These are phyloP conservation scores for Netelia melanura DNA, from an alignment of 2,888 invertebrate species.

Conservation along the genomic window DNA sequence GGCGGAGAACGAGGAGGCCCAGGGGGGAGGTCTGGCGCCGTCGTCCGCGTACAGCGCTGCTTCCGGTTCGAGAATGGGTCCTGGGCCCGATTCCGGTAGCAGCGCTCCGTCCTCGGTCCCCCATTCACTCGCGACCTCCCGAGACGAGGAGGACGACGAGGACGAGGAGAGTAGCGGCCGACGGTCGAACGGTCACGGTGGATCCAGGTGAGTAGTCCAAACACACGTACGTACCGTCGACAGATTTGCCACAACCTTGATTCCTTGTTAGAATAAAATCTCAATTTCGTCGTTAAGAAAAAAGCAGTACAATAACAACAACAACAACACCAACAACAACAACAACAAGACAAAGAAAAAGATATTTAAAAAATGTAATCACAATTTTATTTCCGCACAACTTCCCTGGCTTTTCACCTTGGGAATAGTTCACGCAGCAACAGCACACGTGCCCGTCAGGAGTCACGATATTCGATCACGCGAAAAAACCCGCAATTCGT, in stretches of 20 bases:
- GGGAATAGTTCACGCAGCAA: not conserved
- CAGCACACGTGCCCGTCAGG: not conserved
- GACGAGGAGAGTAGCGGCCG: constrained; percentile 86
- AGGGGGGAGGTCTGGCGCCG: constrained; percentile 81
- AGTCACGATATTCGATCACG: constrained; percentile 9
- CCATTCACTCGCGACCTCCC: constrained; percentile 88
- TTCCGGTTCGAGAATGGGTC: constrained; percentile 83
- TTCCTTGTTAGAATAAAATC: not conserved
- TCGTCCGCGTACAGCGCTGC: constrained; percentile 79
- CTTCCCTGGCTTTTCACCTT: constrained; percentile 10
- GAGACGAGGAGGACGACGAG: constrained; percentile 87
- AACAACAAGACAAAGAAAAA: not conserved
- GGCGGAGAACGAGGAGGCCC: constrained; percentile 83
- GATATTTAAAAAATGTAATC: not conserved
- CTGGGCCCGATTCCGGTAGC: constrained; percentile 83
- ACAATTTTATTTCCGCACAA: not conserved
- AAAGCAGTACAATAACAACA: not conserved
- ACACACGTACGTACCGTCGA: not conserved
- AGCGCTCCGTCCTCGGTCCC: constrained; percentile 83
- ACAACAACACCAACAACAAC: no score
- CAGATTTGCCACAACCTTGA: constrained; percentile 2
- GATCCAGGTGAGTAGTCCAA: constrained; percentile 80
- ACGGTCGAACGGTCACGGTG: constrained; percentile 80
- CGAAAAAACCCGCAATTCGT: not conserved
- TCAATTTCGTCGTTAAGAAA: not conserved